Evolutionary conservation across 2,888 invertebrate species (phyloP), one percentile per base, ranked within the genome.

Genomic region (Pheosia gnoma): DNA sequence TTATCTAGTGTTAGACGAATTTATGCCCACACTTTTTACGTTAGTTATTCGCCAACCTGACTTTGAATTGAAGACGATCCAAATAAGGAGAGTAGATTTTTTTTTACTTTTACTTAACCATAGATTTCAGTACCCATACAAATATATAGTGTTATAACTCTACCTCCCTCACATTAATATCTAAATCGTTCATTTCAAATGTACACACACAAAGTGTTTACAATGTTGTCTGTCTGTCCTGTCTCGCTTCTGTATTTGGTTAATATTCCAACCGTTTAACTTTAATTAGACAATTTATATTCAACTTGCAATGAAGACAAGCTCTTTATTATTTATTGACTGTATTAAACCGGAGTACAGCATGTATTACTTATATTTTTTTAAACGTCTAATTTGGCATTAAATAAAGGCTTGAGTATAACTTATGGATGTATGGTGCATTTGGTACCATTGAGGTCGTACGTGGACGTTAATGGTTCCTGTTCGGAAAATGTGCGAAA

Each of bases 221-320:
- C 78, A 78, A 73, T 80, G 76, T 72, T 69, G 79, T 78, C 65
- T 66, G 75, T 71, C 72, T 65, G 77, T 73, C 67, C 70, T 67
- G 51, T 70, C 71, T 69, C 74, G 73, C 71, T 69, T 60, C 80
- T 80, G 81, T 83, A 83, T 85, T 86, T 83, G 81, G 84, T 86
- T 85, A 79, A 84, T 87, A 86, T 87, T 82, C 79, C 78, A 79
- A 82, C 78, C 84, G 87, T 86, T 90, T 88, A 88, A 87, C 80
- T 86, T 90, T 91, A 91, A 91, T 91, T 87, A 87, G 81, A 80
- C 87, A 84, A 89, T 91, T 91, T 90, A 88, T 88, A 91, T 90
- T 91, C 90, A 87, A 90, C 86, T 89, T 88, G 86, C 88, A 88
- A 79, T 84, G 87, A 89, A 87, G 86, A 86, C 86, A 82, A 86